Conservation (phyloP, 2,113 vertebrate species). For the Poeciliopsis retropinna region DNA sequence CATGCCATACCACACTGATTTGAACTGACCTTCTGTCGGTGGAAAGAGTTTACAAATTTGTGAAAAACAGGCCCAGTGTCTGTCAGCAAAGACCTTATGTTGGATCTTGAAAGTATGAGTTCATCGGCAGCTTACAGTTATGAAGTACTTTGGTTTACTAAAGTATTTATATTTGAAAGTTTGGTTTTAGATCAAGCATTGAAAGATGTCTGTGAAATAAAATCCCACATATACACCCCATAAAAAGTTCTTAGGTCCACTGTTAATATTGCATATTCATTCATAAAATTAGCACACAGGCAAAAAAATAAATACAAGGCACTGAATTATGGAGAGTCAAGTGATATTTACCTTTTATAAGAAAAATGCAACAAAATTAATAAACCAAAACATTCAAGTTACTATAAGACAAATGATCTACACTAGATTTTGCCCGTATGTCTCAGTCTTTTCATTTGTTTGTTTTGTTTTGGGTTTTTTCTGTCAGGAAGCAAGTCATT, state of each 20-base stretch:
- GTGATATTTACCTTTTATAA: conserved; percentile 41
- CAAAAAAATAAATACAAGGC: conserved; percentile 44
- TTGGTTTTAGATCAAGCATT: conserved; percentile 42
- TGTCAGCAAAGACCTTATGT: conserved; percentile 33
- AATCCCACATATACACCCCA: conserved; percentile 43
- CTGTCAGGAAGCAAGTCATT: conserved; percentile 51
- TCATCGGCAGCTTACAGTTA: conserved; percentile 45
- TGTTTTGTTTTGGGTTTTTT: conserved; percentile 21
- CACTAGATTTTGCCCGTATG: conserved; percentile 39
- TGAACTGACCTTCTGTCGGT: conserved; percentile 41
- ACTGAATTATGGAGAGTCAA: conserved; percentile 36
- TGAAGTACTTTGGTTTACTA: conserved; percentile 39
- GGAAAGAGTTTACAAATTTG: conserved; percentile 35
- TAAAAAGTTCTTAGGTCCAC: conserved; percentile 38
- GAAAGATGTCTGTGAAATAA: conserved; percentile 41
- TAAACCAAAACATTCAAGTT: conserved; percentile 65
- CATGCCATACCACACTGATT: conserved; percentile 28
- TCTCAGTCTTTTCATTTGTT: conserved; percentile 28
- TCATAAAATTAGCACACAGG: conserved; percentile 37
- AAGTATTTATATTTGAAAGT: conserved; percentile 37
- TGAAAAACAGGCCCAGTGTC: conserved; percentile 46
- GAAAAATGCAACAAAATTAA: not conserved
- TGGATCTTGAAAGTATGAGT: conserved; percentile 26
- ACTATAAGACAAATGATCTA: conserved; percentile 41
- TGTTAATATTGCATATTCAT: conserved; percentile 33